Evolutionary conservation across 92 coral and sea anemone species (phyloP).

Genomic region (Phenganax marumi): DNA sequence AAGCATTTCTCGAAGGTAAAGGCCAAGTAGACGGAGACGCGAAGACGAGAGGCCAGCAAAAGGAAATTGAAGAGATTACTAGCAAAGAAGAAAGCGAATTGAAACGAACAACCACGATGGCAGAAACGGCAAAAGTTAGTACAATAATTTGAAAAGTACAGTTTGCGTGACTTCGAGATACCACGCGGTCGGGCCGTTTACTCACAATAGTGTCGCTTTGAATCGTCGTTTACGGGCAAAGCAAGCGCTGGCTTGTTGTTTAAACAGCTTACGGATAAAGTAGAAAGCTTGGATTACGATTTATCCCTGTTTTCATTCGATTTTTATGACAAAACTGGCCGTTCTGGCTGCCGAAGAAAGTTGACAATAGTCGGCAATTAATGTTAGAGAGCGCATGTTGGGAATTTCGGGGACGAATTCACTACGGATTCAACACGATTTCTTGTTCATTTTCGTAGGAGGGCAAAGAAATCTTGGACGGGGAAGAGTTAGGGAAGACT

Average conservation of each 20-base stretch:
- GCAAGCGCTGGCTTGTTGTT: too few species aligned
- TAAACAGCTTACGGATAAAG: too few species aligned
- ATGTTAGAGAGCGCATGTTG: too few species aligned
- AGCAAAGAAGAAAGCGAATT: slow-evolving; percentile 30
- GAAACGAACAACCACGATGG: slow-evolving; percentile 79
- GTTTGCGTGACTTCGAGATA: background rate
- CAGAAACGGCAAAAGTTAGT: slow-evolving; percentile 78
- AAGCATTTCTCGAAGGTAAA: slow-evolving; percentile 75
- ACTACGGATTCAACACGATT: background rate
- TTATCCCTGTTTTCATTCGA: too few species aligned
- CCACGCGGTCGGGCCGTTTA: too few species aligned
- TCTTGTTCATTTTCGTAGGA: slow-evolving; percentile 60
- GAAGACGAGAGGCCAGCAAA: slow-evolving; percentile 79
- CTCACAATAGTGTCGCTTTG: too few species aligned
- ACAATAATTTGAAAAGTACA: slow-evolving; percentile 11
- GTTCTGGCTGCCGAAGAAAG: too few species aligned
- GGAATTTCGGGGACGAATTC: too few species aligned
- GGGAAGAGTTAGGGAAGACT: slow-evolving; percentile 88
- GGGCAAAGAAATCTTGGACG: slow-evolving; percentile 85
- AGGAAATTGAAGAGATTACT: slow-evolving; percentile 63
- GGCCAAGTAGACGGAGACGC: slow-evolving; percentile 81
- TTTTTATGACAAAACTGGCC: too few species aligned
- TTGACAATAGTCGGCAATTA: too few species aligned
- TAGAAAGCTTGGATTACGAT: too few species aligned
- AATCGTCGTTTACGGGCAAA: too few species aligned